phyloP scores from a whole-genome alignment of 1,140 invertebrate species.

The Oncopodura yosiiana region DNA sequence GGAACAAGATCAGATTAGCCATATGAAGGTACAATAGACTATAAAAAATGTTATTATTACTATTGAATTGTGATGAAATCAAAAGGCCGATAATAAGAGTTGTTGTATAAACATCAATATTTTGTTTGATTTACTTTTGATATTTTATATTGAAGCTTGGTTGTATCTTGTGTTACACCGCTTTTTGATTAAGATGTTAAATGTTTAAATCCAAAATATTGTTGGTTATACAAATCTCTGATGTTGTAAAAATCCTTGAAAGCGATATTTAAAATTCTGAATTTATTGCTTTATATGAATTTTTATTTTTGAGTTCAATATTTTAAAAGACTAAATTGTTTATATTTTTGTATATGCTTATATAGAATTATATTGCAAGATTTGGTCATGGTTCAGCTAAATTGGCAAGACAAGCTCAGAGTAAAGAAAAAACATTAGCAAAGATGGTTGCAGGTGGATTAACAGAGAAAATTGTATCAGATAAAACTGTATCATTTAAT shows the following conservation, averaged over 20 bases:
- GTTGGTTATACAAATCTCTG: too few relatives aligned
- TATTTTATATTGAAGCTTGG: too few relatives aligned
- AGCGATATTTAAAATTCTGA: conserved; percentile 12
- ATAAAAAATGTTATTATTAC: background rate
- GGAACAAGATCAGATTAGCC: conserved; percentile 98
- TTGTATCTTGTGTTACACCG: too few relatives aligned
- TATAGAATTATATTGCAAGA: conserved; percentile 91
- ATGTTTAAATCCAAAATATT: too few relatives aligned
- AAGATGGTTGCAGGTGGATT: conserved; percentile 98
- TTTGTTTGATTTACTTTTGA: conserved; percentile 1
- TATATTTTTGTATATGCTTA: too few relatives aligned
- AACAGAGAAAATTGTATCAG: conserved; percentile 82
- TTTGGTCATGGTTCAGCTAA: conserved; percentile 99
- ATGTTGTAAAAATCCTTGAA: background rate
- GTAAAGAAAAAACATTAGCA: conserved; percentile 96
- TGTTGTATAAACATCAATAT: too few relatives aligned
- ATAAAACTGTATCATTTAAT: conserved; percentile 87
- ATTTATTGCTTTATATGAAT: too few relatives aligned
- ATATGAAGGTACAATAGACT: conserved; percentile 81
- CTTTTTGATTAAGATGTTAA: too few relatives aligned
- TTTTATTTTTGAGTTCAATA: background rate
- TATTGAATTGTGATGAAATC: too few relatives aligned
- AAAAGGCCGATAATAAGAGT: conserved; percentile 40
- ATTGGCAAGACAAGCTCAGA: conserved; percentile 94
- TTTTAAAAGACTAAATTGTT: conserved; percentile 11